Percentiles rank a stretch among this genome's conserved stretches.
These are phyloP conservation scores for Micronycteris hirsuta DNA, from an alignment of 2,113 vertebrate species.

Conservation along the genomic window DNA sequence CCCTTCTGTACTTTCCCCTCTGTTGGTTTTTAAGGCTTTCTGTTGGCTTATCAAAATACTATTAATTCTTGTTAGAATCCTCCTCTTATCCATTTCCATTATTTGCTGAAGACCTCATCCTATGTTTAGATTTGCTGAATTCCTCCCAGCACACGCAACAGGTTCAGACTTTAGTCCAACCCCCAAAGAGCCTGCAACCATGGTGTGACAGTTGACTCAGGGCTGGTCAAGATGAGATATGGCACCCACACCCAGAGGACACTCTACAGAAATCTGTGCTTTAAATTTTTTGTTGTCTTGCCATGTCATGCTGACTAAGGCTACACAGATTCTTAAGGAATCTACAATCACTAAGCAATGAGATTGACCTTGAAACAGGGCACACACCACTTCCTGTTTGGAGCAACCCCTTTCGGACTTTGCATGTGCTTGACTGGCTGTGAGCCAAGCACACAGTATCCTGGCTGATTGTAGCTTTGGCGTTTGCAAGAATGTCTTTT, in stretches of 20 bases:
- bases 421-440: not conserved
- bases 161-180: not conserved
- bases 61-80: not conserved
- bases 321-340: not conserved
- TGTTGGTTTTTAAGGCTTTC: not conserved
- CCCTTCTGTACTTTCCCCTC: not conserved
- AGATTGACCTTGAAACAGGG: not conserved
- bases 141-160: not conserved
- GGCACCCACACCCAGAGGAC: not conserved
- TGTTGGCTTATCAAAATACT: not conserved
- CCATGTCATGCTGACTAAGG: not conserved
- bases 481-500: slow-evolving; percentile 19
- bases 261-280: not conserved
- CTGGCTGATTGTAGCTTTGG: slow-evolving; percentile 28
- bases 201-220: not conserved
- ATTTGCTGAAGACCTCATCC: not conserved
- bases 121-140: not conserved
- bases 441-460: not conserved
- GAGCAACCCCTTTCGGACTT: not conserved
- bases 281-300: not conserved
- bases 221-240: not conserved
- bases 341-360: not conserved
- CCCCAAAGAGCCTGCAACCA: not conserved
- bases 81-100: not conserved
- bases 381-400: not conserved